These are phyloP conservation scores for Onychostoma macrolepis DNA, from an alignment of 2,113 vertebrate species.

Conservation along the genomic window DNA sequence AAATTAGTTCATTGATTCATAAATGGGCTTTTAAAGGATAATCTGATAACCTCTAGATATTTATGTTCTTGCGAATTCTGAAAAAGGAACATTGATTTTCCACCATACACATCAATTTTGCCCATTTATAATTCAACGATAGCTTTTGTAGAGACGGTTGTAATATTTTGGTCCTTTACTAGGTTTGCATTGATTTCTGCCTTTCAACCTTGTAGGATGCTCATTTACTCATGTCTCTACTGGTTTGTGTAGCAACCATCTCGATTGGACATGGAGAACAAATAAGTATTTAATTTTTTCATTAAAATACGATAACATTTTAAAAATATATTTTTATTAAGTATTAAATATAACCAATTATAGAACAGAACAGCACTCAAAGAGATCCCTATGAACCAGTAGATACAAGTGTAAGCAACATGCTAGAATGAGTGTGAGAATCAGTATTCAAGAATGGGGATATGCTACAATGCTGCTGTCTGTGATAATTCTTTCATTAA, in stretches of 20 bases:
- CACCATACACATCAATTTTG: background rate
- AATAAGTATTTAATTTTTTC: background rate
- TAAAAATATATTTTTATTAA: background rate
- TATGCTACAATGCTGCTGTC: background rate
- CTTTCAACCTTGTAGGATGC: background rate
- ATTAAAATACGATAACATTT: background rate
- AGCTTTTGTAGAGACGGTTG: constrained; percentile 46
- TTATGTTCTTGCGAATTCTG: constrained; percentile 12
- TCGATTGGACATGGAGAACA: constrained; percentile 71
- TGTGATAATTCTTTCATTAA: background rate
- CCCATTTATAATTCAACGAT: constrained; percentile 43
- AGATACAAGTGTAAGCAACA: constrained; percentile 69
- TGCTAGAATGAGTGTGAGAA: constrained; percentile 23
- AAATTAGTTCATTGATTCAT: constrained; percentile 42
- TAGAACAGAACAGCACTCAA: constrained; percentile 30
- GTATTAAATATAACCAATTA: background rate
- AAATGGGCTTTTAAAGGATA: constrained; percentile 69
- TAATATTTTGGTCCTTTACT: constrained; percentile 33
- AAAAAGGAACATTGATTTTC: background rate
- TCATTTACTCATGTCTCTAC: constrained; percentile 71
- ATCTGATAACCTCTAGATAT: background rate
- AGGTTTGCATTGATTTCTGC: constrained; percentile 30
- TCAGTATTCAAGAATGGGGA: background rate
- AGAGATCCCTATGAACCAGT: constrained; percentile 69
- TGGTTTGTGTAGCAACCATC: constrained; percentile 76